Conservation (phyloP, 2,797 vertebrate species). For the Manis crassicaudata region DNA sequence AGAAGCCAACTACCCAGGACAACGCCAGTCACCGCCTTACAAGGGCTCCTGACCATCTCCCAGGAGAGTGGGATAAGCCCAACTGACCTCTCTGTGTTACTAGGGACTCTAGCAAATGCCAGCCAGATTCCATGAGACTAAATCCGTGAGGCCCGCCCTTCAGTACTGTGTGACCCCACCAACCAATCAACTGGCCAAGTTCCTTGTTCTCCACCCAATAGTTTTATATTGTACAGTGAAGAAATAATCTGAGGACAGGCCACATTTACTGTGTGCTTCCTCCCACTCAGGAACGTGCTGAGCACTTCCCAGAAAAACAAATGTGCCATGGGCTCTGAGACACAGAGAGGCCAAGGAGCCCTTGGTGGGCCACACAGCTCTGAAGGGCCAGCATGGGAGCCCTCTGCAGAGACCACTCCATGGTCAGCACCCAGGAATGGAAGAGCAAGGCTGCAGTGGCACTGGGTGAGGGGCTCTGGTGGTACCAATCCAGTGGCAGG, state of each 20-base stretch:
- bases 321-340: not conserved
- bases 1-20: not conserved
- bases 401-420: rapidly evolving
- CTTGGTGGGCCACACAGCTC: not conserved
- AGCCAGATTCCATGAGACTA: not conserved
- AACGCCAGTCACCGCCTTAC: not conserved
- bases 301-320: not conserved
- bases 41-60: not conserved
- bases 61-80: not conserved
- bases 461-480: too few species aligned
- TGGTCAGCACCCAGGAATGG: rapidly evolving
- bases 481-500: too few species aligned
- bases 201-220: not conserved
- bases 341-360: not conserved
- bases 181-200: not conserved
- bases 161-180: not conserved
- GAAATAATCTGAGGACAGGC: not conserved
- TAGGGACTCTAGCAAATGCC: not conserved
- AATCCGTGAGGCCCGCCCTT: not conserved
- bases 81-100: not conserved
- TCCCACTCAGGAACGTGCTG: not conserved
- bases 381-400: not conserved
- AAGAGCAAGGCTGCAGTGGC: not conserved
- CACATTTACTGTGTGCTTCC: not conserved
- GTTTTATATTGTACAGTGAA: not conserved